Evolutionary conservation across 2,888 invertebrate species (phyloP), one percentile per base, ranked within the genome.

Genomic region (Pterobdella sp.): DNA sequence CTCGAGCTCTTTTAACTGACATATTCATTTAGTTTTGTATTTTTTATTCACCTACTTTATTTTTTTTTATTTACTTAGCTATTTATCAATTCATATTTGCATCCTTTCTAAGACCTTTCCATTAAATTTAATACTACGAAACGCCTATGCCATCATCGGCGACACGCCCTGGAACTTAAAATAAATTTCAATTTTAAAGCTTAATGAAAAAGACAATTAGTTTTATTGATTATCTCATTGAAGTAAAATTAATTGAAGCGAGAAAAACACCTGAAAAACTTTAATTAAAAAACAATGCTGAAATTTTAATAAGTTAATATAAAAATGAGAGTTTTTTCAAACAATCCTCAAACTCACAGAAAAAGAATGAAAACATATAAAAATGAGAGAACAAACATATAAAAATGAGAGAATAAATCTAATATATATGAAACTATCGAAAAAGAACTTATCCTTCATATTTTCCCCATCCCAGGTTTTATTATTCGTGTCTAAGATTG

Each of bases 401-500:
- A 42, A 42, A 42, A 7, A 14, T 18, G 42, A 42, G 42, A 14
- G 18, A 18, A 7, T 14, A 42, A 7, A 42, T 42, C 18, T 7
- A 42, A n/a, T n/a, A n/a, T n/a, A n/a, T n/a, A n/a, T n/a, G n/a
- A n/a, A n/a, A n/a, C n/a, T n/a, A n/a, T n/a, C 42, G 18, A 42
- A 42, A 7, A 42, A 42, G 42, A 42, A 14, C 18, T 7, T 42
- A 42, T 42, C 42, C n/a, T n/a, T n/a, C n/a, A n/a, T n/a, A n/a
- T n/a, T n/a, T n/a, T n/a, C n/a, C n/a, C n/a, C 4, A 26, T 56
- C 60, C 4, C 4, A 56, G 60, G 60, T 56, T 56, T 56, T 56
- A 56, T 56, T 56, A 56, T 56, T 56, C 60, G 60, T 56, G 60
- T 56, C 60, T 56, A 56, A 56, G 60, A 56, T 56, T 56, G 60